Evolutionary conservation across 1,140 invertebrate genomes (phyloP), one percentile per base, ranked within the genome.

Genomic region (Neuroterus valhalla): DNA sequence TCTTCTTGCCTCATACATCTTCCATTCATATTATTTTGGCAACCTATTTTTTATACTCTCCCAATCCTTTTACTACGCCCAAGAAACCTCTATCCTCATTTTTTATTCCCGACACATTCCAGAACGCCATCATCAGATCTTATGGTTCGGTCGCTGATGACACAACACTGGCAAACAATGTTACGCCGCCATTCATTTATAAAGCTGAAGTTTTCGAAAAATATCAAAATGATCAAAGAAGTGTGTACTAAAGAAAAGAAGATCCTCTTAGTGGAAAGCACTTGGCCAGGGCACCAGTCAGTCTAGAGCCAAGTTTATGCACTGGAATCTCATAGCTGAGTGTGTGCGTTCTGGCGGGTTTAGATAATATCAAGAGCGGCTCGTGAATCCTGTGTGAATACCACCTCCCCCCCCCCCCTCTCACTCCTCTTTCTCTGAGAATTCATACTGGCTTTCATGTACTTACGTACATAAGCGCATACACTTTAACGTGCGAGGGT

Each of bases 341-440:
- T 62, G 26, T 62, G 55, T 62, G 26, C 3, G 55, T 62, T 62
- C 55, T 62, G 55, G 1, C 8, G 55, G 55, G 55, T 62, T 62
- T 62, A 31, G 55, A 62, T 62, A 62, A 62, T 62, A 62, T 62
- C 55, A 62, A 62, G 55, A 26, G 55, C 55, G 55, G 38, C 50
- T 72, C 68, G 46, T 45, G 52, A 45, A 48, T 19, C 68, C 69
- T 44, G 23, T 72, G 52, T 72, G 15, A 14, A 15, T n/a, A 50
- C 50, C 10, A 15, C 48, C 17, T 23, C 31, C 21, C 38, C 50
- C 2, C 21, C 2, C 23, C 15, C 26, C 44, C n/a, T 6, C 45
- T 66, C 23, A 26, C 11, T 68, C 43, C 21, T 21, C 38, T 19
- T n/a, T 5, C 44, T 44, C 50, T 52, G 6, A 52, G 52, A 2